These are phyloP conservation scores for Camponotus fellah DNA, from an alignment of 2,888 invertebrate genomes.

Conservation along the genomic window DNA sequence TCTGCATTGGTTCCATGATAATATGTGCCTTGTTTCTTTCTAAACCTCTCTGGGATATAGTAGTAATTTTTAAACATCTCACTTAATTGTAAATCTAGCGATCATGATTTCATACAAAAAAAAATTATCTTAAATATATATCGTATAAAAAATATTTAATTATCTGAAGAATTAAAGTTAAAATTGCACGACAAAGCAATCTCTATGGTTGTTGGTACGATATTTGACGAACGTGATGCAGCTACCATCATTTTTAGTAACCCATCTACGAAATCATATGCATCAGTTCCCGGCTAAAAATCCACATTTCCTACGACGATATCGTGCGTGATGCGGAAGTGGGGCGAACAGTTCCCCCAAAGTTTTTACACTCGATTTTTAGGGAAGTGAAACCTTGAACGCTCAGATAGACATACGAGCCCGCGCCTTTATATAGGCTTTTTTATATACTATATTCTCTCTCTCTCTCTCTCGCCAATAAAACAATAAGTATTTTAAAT, in stretches of 20 bases:
- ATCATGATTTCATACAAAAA: not conserved
- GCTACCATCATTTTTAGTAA: not conserved
- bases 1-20: slow-evolving; percentile 31
- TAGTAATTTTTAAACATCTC: not conserved
- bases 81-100: not conserved
- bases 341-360: slow-evolving; percentile 51
- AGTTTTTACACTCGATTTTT: slow-evolving; percentile 57
- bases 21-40: not conserved
- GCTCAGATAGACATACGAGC: slow-evolving; percentile 51
- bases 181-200: not conserved
- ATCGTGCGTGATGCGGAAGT: slow-evolving; percentile 66
- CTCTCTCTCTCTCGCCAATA: not conserved
- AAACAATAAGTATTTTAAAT: not conserved
- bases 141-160: not conserved
- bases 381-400: slow-evolving; percentile 56
- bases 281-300: slow-evolving; percentile 79
- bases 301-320: slow-evolving; percentile 78
- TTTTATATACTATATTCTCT: not conserved
- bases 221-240: not conserved
- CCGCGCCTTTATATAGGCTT: slow-evolving; percentile 51
- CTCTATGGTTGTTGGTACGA: not conserved
- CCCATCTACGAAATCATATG: slow-evolving; percentile 76
- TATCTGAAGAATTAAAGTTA: not conserved
- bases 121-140: not conserved
- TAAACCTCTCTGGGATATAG: not conserved